Evolutionary conservation across 2,888 invertebrate genomes (phyloP), one percentile per base, ranked within the genome.

Genomic region (Boloria selene): DNA sequence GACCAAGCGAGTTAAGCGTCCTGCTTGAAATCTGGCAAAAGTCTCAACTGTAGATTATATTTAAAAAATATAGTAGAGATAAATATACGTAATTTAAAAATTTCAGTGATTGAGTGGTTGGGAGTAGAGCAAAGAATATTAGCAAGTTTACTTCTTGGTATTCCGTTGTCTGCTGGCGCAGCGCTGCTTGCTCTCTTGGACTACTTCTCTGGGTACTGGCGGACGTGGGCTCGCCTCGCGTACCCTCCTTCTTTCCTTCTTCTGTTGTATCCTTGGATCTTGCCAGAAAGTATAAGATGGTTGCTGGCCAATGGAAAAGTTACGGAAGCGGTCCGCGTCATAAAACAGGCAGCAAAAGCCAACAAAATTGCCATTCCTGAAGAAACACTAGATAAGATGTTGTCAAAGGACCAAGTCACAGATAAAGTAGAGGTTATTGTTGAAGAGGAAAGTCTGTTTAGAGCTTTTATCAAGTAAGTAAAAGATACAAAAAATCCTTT

Each of bases 241-340:
- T 97, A 96, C 77, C 92, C 94, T 0, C 97, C 96, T 0, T 94
- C 95, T 0, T 82, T 96, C 54, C 80, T 96, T 0, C 93, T 96
- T 45, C 81, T 97, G 50, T 84, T 94, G 17, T 95, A 96, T 78
- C 94, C 94, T 45, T 95, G 95, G 94, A 75, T 95, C 50, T 85
- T 95, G 58, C 96, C 96, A 0, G 96, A 96, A 87, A 96, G 96
- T 58, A 93, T 95, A 45, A 93, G 97, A 72, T 97, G 97, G 97
- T 91, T 96, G 45, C 82, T 96, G 14, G 94, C 95, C 5, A 94
- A 94, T 70, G 94, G 94, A 3, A 92, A 94, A 64, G 84, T 93
- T 56, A 85, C 93, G 1, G 94, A 95, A 68, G 96, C 96, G 0
- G 93, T 94, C 64, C 80, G 79, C 3, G 93, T 95, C 18, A 87